Conservation (phyloP, 2,797 vertebrate genomes). For the Momotus momota region DNA sequence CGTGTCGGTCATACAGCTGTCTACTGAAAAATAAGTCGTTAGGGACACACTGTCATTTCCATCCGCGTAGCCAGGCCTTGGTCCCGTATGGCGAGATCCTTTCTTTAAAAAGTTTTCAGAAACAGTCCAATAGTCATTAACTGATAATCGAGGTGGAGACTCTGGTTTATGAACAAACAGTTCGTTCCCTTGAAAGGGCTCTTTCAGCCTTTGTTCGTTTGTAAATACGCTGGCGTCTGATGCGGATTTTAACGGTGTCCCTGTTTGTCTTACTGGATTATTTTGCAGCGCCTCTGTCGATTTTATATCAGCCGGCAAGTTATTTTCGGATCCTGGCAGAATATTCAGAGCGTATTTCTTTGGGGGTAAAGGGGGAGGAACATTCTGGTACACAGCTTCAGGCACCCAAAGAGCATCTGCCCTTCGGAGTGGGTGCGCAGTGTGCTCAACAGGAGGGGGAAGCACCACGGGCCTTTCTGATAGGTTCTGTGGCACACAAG, state of each 20-base stretch:
- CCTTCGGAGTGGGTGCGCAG: neutral
- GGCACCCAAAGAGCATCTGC: conserved; percentile 34
- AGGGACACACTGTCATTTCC: conserved; percentile 78
- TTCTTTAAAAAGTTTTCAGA: conserved; percentile 38
- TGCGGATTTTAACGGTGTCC: conserved; percentile 9
- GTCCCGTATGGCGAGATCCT: conserved; percentile 29
- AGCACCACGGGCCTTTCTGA: neutral
- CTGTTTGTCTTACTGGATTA: conserved; percentile 46
- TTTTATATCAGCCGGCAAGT: conserved; percentile 68
- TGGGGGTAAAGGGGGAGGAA: conserved; percentile 85
- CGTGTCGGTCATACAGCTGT: conserved; percentile 96
- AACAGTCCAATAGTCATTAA: conserved; percentile 51
- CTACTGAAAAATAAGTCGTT: conserved; percentile 96
- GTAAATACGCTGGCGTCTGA: neutral
- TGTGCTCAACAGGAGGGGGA: neutral
- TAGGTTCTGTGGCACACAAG: conserved; percentile 28
- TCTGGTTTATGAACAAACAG: neutral
- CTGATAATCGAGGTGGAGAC: conserved; percentile 61
- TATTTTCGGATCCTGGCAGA: conserved; percentile 72
- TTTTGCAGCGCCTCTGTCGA: conserved; percentile 73
- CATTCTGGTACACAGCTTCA: conserved; percentile 70
- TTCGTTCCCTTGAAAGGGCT: conserved; percentile 60
- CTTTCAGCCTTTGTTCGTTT: conserved; percentile 41
- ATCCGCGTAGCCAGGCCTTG: conserved; percentile 46
- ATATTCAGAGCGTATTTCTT: conserved; percentile 80